A percentile compares a stretch with the other conserved stretches of the same genome.
These are phyloP conservation scores for Maconellicoccus hirsutus DNA, from an alignment of 1,140 invertebrate genomes.

Conservation along the genomic window DNA sequence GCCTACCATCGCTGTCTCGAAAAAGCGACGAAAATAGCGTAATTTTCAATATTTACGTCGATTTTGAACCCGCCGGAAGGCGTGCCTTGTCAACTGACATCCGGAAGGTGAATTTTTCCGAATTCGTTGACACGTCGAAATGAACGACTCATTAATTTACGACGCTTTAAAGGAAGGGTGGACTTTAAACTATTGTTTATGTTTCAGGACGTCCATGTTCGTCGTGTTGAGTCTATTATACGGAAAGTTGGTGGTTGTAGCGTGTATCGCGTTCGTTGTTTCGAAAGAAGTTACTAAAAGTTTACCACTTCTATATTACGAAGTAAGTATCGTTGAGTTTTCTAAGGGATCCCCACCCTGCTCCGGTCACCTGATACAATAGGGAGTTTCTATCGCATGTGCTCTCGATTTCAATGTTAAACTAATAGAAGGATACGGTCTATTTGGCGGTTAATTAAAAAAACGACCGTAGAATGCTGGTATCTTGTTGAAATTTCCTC, in stretches of 20 bases:
- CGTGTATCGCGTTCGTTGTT: conserved; percentile 83
- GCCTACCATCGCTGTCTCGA: no score
- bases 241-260: conserved; percentile 77
- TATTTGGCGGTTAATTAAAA: neutral
- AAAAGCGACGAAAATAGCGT: no score
- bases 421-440: neutral
- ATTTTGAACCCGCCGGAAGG: no score
- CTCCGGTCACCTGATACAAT: neutral
- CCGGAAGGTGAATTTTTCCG: no score
- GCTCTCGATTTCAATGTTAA: neutral
- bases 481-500: no score
- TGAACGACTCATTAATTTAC: no score
- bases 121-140: no score
- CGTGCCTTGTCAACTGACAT: no score
- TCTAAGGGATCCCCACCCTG: no score
- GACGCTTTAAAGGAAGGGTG: neutral
- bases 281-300: conserved; percentile 86
- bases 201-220: conserved; percentile 73
- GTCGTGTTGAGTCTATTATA: conserved; percentile 91
- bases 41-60: no score
- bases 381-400: neutral
- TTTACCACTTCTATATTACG: conserved; percentile 74
- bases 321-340: conserved; percentile 41
- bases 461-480: neutral
- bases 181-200: conserved; percentile 35